Percentiles rank a stretch among this genome's conserved stretches.
These are phyloP conservation scores for Philotrypesis tridentata DNA, from an alignment of 1,140 invertebrate species.

Conservation along the genomic window DNA sequence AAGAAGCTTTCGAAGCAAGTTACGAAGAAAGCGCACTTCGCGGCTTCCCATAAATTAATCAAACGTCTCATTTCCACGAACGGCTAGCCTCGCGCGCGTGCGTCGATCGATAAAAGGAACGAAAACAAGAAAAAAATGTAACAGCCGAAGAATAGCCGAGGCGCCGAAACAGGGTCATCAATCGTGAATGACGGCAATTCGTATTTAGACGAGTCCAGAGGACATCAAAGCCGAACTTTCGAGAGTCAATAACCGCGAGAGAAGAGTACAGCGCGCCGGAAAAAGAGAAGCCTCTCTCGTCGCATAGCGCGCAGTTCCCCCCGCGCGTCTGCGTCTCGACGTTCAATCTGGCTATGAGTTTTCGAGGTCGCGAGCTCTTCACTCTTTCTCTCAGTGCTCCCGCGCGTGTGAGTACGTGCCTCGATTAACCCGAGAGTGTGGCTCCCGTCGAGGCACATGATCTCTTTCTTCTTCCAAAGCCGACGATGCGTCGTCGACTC, in stretches of 20 bases:
- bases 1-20: neutral
- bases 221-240: neutral
- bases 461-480: neutral
- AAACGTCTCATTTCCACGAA: neutral
- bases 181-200: neutral
- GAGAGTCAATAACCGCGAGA: conserved; percentile 10
- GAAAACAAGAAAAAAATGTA: neutral
- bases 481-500: neutral
- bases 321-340: conserved; percentile 24
- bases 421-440: conserved; percentile 12
- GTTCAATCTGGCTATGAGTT: neutral
- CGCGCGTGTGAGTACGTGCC: neutral
- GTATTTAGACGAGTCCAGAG: neutral
- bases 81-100: neutral
- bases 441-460: neutral
- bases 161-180: neutral
- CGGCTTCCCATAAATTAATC: neutral
- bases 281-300: neutral
- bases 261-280: no score
- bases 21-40: no score
- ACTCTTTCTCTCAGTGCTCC: no score
- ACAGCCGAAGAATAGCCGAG: no score
- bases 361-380: conserved; percentile 6
- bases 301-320: neutral
- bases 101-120: neutral